phyloP scores from a whole-genome alignment of 2,113 vertebrate species.

The Brachionichthys hirsutus region DNA sequence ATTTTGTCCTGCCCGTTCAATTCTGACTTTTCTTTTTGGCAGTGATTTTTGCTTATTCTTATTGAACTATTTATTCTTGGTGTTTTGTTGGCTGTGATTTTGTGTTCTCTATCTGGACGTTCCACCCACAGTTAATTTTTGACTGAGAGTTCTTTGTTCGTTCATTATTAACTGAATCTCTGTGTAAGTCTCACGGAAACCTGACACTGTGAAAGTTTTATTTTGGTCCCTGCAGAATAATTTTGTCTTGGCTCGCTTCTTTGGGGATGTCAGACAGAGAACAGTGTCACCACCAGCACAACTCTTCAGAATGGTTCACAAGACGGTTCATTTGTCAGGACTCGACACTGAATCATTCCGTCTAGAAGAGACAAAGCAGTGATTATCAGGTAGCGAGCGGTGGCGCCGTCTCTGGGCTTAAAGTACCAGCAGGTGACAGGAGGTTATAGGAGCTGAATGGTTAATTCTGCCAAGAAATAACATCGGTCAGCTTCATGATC shows the following conservation, averaged over 20 bases:
- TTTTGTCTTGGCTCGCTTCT: constrained; percentile 13
- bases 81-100: too few species aligned
- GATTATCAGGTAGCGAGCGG: neutral
- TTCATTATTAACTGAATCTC: too few species aligned
- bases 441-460: neutral
- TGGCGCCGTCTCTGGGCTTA: neutral
- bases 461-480: too few species aligned
- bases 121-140: too few species aligned
- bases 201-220: constrained; percentile 9
- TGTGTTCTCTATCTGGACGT: too few species aligned
- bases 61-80: too few species aligned
- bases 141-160: too few species aligned
- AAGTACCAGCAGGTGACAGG: neutral
- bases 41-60: too few species aligned
- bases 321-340: neutral
- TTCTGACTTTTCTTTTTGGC: too few species aligned
- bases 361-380: neutral
- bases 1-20: too few species aligned
- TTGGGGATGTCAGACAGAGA: constrained; percentile 13
- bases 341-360: neutral
- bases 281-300: constrained; percentile 6
- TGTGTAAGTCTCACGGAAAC: too few species aligned
- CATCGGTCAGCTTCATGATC: neutral
- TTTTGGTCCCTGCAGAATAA: constrained; percentile 11
- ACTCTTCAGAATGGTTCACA: neutral